Percentiles rank a stretch among this genome's conserved stretches.
Conservation (phyloP, 2,797 vertebrate species). For the Scolopax bukidnonensis region DNA sequence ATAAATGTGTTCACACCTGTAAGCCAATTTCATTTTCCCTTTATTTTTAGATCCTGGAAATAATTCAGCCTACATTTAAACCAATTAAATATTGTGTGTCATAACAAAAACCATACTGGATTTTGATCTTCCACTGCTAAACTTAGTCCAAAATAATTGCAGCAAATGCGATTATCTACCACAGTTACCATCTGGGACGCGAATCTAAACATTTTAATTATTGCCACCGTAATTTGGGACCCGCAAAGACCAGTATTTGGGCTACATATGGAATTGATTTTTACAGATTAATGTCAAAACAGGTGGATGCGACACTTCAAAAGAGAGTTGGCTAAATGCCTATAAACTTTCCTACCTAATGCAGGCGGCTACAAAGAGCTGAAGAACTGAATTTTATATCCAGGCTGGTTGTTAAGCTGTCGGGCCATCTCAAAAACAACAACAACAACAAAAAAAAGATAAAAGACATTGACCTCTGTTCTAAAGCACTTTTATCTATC, state of each 20-base stretch:
- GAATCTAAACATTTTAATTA: slow-evolving; percentile 66
- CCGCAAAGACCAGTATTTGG: slow-evolving; percentile 1
- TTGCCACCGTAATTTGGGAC: slow-evolving; percentile 33
- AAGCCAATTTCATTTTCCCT: background rate
- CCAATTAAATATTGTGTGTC: background rate
- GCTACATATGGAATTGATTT: slow-evolving; percentile 29
- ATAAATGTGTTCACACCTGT: background rate
- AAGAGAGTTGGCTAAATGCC: background rate
- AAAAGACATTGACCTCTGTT: background rate
- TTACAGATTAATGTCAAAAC: slow-evolving; percentile 15
- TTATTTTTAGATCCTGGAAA: slow-evolving; percentile 1
- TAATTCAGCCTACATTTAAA: background rate
- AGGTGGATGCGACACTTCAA: slow-evolving; percentile 21
- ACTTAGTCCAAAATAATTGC: slow-evolving; percentile 57
- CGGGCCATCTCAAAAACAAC: background rate
- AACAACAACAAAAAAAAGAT: background rate
- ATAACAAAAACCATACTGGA: background rate
- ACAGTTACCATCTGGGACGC: slow-evolving; percentile 53
- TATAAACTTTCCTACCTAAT: background rate
- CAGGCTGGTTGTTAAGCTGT: background rate
- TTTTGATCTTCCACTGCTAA: slow-evolving; percentile 28
- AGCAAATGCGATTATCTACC: slow-evolving; percentile 43
- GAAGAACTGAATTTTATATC: background rate
- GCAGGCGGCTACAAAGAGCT: background rate
- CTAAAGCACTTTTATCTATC: slow-evolving; percentile 32